Conservation (phyloP, 2,797 vertebrate genomes). For the Myotis pilosus region DNA sequence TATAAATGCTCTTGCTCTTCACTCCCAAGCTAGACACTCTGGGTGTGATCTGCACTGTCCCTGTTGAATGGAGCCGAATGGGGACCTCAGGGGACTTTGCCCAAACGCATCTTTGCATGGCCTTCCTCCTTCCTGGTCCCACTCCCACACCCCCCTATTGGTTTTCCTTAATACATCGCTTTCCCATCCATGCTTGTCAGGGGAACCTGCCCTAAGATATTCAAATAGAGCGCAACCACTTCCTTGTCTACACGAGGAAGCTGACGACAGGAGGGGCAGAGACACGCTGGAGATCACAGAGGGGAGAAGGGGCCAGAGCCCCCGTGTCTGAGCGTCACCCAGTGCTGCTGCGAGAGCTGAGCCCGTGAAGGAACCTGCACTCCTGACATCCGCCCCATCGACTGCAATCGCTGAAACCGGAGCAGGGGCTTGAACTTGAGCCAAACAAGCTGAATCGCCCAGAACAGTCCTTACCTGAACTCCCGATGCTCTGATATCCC, state of each 20-base stretch:
- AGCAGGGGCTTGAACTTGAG: not conserved
- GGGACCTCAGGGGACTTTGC: not conserved
- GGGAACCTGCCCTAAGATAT: not conserved
- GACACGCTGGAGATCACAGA: not conserved
- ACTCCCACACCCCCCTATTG: not conserved
- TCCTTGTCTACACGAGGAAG: not conserved
- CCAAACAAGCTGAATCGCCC: not conserved
- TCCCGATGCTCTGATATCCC: not conserved
- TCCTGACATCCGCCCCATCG: not conserved
- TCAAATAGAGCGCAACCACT: too few relatives aligned
- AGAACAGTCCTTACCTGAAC: not conserved
- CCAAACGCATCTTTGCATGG: not conserved
- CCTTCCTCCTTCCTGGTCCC: not conserved
- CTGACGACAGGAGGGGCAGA: not conserved
- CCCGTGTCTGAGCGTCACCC: not conserved
- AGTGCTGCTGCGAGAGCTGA: not conserved
- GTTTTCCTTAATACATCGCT: not conserved
- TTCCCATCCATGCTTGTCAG: not conserved
- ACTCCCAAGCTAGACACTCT: not conserved
- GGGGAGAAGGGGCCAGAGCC: not conserved
- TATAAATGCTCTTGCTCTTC: not conserved
- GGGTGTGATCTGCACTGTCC: not conserved
- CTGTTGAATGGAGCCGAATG: not conserved
- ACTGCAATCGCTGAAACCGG: not conserved
- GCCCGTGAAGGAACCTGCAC: rapidly evolving